Conservation (phyloP, 1,140 invertebrate genomes). For the Trypoxylus dichotomus region DNA sequence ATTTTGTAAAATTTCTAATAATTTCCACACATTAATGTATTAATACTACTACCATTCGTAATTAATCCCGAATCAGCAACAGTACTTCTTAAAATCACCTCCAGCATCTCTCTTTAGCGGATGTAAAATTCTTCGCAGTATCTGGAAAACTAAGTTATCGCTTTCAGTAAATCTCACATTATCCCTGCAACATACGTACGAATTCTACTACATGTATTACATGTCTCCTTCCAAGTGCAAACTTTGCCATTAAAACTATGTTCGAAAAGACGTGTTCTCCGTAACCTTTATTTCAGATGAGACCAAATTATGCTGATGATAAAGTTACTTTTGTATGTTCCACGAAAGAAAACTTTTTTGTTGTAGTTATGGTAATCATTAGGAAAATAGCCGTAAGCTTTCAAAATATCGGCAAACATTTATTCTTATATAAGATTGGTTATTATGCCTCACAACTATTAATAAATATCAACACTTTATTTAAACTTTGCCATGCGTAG, state of each 20-base stretch:
- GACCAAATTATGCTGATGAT: not conserved
- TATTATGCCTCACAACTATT: no score
- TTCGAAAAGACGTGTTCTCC: not conserved
- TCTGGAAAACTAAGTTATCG: constrained; percentile 1
- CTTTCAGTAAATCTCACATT: not conserved
- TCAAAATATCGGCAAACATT: no score
- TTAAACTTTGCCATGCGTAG: no score
- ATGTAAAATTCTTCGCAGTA: not conserved
- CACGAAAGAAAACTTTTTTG: no score
- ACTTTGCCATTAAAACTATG: constrained; percentile 20
- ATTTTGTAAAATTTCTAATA: no score
- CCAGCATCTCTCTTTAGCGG: not conserved
- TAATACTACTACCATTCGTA: not conserved
- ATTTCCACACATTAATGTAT: no score
- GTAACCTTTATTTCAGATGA: not conserved
- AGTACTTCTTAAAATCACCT: constrained; percentile 3
- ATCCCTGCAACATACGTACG: not conserved
- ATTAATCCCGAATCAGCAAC: not conserved
- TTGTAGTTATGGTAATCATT: no score
- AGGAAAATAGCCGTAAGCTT: no score
- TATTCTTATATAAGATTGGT: no score
- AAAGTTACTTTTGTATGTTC: no score
- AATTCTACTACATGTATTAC: not conserved
- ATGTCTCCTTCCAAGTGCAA: not conserved
- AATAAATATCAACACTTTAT: no score